These are phyloP conservation scores for Galbula dea DNA, from an alignment of 2,113 vertebrate genomes.

Conservation along the genomic window DNA sequence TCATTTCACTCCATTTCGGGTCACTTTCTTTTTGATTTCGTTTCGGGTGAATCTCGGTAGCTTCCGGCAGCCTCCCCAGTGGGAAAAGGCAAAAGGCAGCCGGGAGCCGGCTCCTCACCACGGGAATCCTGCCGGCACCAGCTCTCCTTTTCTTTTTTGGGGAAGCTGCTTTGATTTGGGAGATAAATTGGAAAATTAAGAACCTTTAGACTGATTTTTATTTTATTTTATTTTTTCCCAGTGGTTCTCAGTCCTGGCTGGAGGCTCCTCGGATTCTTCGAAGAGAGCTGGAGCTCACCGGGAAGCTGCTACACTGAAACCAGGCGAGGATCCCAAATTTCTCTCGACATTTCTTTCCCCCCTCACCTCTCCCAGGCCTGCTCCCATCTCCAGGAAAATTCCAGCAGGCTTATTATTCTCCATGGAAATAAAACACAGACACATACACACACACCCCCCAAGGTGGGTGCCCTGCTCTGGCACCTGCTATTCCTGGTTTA, in stretches of 20 bases:
- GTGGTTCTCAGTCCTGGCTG: neutral
- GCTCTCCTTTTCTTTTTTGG: neutral
- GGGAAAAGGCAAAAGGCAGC: neutral
- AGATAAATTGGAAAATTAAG: neutral
- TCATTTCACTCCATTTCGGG: neutral
- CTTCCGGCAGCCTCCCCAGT: neutral
- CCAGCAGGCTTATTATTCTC: neutral
- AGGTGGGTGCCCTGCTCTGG: neutral
- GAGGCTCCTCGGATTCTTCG: neutral
- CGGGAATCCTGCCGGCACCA: neutral
- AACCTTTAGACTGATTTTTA: neutral
- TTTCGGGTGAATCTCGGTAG: neutral
- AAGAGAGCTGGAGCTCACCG: neutral
- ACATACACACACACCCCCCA: too few species aligned
- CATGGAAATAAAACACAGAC: neutral
- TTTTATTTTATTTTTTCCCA: accelerated
- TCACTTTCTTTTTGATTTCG: neutral
- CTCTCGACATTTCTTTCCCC: neutral
- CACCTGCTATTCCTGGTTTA: neutral
- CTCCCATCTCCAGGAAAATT: neutral
- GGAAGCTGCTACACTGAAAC: neutral
- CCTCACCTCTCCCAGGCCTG: neutral
- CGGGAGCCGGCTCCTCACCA: neutral
- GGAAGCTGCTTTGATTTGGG: neutral
- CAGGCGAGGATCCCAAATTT: neutral